These are phyloP conservation scores for Lithosia quadra DNA, from an alignment of 2,888 invertebrate species.

Conservation along the genomic window DNA sequence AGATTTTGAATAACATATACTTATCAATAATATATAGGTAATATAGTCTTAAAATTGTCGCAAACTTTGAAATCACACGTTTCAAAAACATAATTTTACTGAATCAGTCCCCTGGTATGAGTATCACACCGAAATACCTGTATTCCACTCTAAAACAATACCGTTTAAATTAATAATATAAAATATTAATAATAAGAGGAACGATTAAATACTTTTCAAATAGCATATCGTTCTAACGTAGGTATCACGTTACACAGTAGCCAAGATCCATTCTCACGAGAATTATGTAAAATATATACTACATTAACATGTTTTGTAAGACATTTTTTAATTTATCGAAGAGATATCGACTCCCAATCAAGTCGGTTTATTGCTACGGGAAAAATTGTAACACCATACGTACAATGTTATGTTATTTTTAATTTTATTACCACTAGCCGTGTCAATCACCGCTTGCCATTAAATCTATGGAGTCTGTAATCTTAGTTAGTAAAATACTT, in stretches of 20 bases:
- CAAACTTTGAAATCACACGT: no score
- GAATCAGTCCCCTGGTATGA: no score
- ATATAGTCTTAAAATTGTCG: no score
- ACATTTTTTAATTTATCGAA: slow-evolving; percentile 51
- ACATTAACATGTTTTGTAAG: slow-evolving; percentile 48
- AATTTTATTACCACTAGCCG: slow-evolving; percentile 58
- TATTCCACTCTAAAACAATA: not conserved
- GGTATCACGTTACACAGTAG: slow-evolving; percentile 36
- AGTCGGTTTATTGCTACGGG: slow-evolving; percentile 53
- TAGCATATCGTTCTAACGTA: slow-evolving; percentile 13
- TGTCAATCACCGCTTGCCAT: slow-evolving; percentile 64
- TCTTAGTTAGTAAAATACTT: slow-evolving; percentile 62
- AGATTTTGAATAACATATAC: no score
- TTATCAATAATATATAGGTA: no score
- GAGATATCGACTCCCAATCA: slow-evolving; percentile 55
- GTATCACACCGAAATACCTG: not conserved
- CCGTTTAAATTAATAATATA: not conserved
- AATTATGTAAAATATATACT: slow-evolving; percentile 51
- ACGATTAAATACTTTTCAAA: not conserved
- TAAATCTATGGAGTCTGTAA: slow-evolving; percentile 63
- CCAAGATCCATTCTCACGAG: slow-evolving; percentile 45
- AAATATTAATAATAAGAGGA: not conserved
- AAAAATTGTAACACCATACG: slow-evolving; percentile 56
- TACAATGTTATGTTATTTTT: slow-evolving; percentile 53
- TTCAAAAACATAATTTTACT: no score